Conservation (phyloP, 2,888 invertebrate genomes). For the Heliconius charithonia region DNA sequence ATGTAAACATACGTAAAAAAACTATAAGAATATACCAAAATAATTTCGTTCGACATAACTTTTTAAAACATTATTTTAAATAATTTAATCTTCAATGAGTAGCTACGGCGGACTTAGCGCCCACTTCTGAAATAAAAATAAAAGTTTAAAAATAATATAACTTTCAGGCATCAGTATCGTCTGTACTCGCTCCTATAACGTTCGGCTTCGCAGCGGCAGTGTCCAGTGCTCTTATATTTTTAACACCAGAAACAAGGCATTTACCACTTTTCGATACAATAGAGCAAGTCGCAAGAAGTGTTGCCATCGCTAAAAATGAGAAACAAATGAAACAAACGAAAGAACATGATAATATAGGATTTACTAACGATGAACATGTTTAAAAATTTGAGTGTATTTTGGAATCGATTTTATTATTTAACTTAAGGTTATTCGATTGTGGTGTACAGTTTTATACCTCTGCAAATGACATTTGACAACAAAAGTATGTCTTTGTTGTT, state of each 20-base stretch:
- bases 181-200: constrained; percentile 67
- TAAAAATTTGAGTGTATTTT: neutral
- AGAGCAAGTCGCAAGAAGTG: constrained; percentile 57
- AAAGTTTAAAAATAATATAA: neutral
- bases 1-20: too few species aligned
- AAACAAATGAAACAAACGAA: constrained; percentile 5
- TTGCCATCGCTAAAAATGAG: constrained; percentile 3
- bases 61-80: neutral
- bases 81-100: neutral
- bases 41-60: too few species aligned
- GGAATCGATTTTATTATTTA: neutral
- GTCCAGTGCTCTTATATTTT: constrained; percentile 60
- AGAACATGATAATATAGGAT: constrained; percentile 17
- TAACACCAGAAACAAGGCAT: constrained; percentile 71
- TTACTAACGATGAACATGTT: constrained; percentile 1
- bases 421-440: neutral
- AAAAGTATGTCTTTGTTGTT: neutral
- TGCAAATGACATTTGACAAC: neutral
- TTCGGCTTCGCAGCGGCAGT: constrained; percentile 70
- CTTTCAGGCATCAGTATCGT: constrained; percentile 67
- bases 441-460: neutral
- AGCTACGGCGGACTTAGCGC: neutral
- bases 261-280: constrained; percentile 72
- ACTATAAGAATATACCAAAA: too few species aligned
- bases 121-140: too few species aligned